Evolutionary conservation across 2,888 invertebrate species (phyloP).

Genomic region (Monoplex corrugatus): DNA sequence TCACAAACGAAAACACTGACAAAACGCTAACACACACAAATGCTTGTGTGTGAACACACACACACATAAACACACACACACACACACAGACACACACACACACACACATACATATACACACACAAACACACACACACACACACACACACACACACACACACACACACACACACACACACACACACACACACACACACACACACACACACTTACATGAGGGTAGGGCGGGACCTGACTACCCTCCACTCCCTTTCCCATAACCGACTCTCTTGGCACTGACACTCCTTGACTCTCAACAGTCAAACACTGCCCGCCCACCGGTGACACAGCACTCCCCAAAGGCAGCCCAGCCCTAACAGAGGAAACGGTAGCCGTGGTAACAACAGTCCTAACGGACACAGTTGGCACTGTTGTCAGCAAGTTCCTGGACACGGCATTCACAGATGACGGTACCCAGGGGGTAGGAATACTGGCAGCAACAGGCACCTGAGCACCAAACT

Average conservation of each 20-base stretch:
- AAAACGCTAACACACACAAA: no score
- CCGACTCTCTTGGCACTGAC: not conserved
- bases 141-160: constrained; percentile 60
- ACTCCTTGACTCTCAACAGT: no score
- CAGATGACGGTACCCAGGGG: not conserved
- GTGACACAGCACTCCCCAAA: not conserved
- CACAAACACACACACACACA: not conserved
- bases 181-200: not conserved
- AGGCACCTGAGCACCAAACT: not conserved
- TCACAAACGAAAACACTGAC: no score
- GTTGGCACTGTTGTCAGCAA: not conserved
- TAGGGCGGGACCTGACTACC: not conserved
- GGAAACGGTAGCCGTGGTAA: not conserved
- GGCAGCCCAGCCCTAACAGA: not conserved
- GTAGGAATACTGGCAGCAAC: no score
- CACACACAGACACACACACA: no score
- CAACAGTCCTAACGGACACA: not conserved
- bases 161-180: constrained; percentile 38
- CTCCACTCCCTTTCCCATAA: not conserved
- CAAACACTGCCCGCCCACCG: no score
- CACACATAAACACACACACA: no score
- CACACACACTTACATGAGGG: no score
- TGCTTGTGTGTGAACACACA: no score
- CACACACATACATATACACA: no score
- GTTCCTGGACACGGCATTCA: not conserved